Evolutionary conservation across 2,888 invertebrate genomes (phyloP), one percentile per base, ranked within the genome.

Genomic region (Epirrhoe tristata): DNA sequence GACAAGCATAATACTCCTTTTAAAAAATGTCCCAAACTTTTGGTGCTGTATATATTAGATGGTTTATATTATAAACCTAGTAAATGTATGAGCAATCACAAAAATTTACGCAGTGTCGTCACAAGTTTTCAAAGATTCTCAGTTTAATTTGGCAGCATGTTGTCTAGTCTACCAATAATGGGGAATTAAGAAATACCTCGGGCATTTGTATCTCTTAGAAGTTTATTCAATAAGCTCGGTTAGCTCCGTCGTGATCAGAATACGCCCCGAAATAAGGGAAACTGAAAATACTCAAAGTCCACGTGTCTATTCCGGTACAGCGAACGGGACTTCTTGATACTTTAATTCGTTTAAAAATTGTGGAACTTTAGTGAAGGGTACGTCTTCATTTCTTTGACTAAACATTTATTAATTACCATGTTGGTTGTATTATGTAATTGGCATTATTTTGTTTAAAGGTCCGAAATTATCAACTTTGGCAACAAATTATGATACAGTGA

Each of bases 211-310:
- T 77, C 72, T 73, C 73, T 73, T 72, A 73, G 65, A 75, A 76
- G 74, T 79, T 76, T 78, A 75, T 81, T 74, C 74, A 79, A 78
- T 79, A 79, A 75, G 67, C 69, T 74, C 72, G 75, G 74, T 76
- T 75, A 78, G 73, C 74, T 72, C 71, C 74, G 57, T 77, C 86
- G 87, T 90, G 89, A 87, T 84, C 85, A 75, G 87, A 89, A 89
- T 91, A 83, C 80, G 77, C 81, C 81, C 80, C 76, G 75, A 84
- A 84, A 83, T 81, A 82, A 83, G 77, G 69, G 77, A 81, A 81
- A 81, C 81, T 82, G 83, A 83, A 85, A 86, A 87, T 86, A 81
- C 81, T 84, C 77, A 80, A 76, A 81, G 80, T 82, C 81, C 79
- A 85, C 83, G 80, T 80, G 79, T 80, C 77, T 75, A 60, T 72